Base-by-base conservation (phyloP, 2,113 vertebrate genomes). In the Peromyscus polionotus region DNA sequence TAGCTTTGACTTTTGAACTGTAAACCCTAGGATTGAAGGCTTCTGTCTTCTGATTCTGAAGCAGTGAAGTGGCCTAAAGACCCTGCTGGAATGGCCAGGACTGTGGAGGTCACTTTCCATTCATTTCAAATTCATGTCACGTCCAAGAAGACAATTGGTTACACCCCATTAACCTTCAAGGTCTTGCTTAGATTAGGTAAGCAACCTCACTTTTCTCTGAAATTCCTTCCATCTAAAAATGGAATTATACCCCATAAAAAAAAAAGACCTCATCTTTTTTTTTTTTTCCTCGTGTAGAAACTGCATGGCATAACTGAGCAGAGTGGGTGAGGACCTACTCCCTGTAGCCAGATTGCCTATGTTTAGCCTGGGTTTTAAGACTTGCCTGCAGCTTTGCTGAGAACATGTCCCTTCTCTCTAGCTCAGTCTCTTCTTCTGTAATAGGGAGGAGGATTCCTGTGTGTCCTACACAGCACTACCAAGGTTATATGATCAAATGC, bases 61-160 rank as follows among this genome's bases (percentile, higher is more conserved):
- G 1, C n/a, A 76, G 17, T 57, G 67, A 87, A 67, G 14, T 42
- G 76, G 75, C 67, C 24, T 39, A 16, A 68, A n/a, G 19, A 13
- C 17, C 4, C 63, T 45, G 1, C 42, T 81, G 31, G 57, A 51
- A 83, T 14, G 13, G 2, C 80, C 61, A 88, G 67, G 24, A 70
- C 26, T 17, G 4, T 61, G 26, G n/a, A 3, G 45, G 48, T 57
- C 80, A 17, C 54, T 39, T 48, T 57, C 63, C 39, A 31, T 4
- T 94, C 70, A 63, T 26, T 94, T 77, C 70, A 81, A 79, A 61
- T 81, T 92, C 42, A 81, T 81, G 77, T 45, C 26, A 73, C 45
- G 92, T 83, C 31, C 19, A 8, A 36, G 11, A 24, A 20, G 42
- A 26, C n/a, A 36, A 42, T 87, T 28, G 59, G 19, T 36, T 93